Conservation (phyloP, 2,797 vertebrate species). For the Thalassophryne amazonica region DNA sequence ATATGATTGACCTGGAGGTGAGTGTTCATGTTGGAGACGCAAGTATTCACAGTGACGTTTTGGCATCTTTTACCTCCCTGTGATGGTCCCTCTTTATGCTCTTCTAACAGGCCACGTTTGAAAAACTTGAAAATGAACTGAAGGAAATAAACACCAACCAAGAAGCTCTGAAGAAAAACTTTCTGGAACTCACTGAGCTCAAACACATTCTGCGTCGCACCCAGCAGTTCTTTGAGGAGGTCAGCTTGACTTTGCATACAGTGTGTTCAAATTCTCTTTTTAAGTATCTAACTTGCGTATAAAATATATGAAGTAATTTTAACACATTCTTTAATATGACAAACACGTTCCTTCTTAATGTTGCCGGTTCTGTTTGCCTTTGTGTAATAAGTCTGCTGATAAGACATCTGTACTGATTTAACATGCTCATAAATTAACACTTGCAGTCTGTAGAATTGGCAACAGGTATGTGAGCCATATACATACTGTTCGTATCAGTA, state of each 20-base stretch:
- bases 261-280: background rate
- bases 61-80: background rate
- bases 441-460: slow-evolving; percentile 15
- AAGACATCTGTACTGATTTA: background rate
- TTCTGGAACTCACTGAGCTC: slow-evolving; percentile 94
- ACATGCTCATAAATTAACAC: background rate
- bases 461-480: slow-evolving; percentile 15
- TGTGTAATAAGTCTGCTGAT: background rate
- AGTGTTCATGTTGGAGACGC: too few relatives aligned
- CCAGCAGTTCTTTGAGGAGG: slow-evolving; percentile 99
- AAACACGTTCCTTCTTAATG: background rate
- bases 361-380: background rate
- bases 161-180: slow-evolving; percentile 96
- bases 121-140: slow-evolving; percentile 96
- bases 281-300: too few relatives aligned
- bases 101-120: slow-evolving; percentile 88
- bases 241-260: slow-evolving; percentile 67
- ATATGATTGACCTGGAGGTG: slow-evolving; percentile 99
- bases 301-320: too few relatives aligned
- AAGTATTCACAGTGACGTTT: too few relatives aligned
- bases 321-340: too few relatives aligned
- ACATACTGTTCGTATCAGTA: slow-evolving; percentile 10
- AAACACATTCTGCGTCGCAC: slow-evolving; percentile 97
- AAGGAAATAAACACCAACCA: slow-evolving; percentile 99
- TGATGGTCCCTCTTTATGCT: background rate